Evolutionary conservation across 2,888 invertebrate genomes (phyloP).

Genomic region (Nymphalis c-album): DNA sequence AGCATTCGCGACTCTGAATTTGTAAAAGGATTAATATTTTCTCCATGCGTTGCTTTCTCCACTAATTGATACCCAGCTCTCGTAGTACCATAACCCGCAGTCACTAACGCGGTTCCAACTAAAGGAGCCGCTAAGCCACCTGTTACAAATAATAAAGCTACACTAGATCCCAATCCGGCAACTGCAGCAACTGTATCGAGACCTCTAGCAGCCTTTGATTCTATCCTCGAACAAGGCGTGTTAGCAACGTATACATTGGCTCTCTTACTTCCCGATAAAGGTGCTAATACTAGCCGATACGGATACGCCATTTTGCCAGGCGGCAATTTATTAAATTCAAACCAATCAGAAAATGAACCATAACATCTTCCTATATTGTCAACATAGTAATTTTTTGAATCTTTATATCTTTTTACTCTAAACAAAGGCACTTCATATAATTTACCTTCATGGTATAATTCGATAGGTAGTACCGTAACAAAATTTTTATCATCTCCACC

Average conservation of each 20-base stretch:
- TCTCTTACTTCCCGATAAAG: constrained; percentile 34
- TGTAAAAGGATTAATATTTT: constrained; percentile 41
- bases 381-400: constrained; percentile 36
- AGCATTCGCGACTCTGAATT: constrained; percentile 42
- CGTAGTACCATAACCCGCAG: constrained; percentile 39
- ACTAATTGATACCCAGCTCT: constrained; percentile 38
- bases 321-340: constrained; percentile 36
- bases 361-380: constrained; percentile 40
- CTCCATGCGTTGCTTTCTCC: constrained; percentile 42
- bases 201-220: constrained; percentile 30
- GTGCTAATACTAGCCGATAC: constrained; percentile 31
- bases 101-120: constrained; percentile 35
- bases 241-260: constrained; percentile 29
- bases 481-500: constrained; percentile 37
- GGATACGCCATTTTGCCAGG: constrained; percentile 40
- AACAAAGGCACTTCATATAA: constrained; percentile 43
- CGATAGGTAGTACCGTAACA: constrained; percentile 41
- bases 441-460: constrained; percentile 39
- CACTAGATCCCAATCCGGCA: constrained; percentile 37
- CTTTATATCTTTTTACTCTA: constrained; percentile 35
- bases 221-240: constrained; percentile 34
- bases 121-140: constrained; percentile 41
- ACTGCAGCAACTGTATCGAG: constrained; percentile 39
- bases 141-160: constrained; percentile 38
- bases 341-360: constrained; percentile 34